These are phyloP conservation scores for Allolobophora icterica DNA, from an alignment of 2,888 invertebrate genomes.

Conservation along the genomic window DNA sequence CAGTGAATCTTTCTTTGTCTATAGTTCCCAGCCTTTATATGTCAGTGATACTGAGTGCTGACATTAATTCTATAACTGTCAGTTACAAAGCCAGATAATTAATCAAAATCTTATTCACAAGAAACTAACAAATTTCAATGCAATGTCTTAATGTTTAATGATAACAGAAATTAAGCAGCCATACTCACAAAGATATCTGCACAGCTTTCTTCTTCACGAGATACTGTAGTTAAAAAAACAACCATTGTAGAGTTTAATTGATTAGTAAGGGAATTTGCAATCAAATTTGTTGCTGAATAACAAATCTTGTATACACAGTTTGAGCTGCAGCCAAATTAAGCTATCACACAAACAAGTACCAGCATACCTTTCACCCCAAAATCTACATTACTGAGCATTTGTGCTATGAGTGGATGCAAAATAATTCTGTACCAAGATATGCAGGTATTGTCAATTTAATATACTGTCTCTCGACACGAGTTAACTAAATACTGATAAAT, in stretches of 20 bases:
- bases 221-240: background rate
- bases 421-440: background rate
- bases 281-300: background rate
- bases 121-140: background rate
- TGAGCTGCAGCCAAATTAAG: background rate
- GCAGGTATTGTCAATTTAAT: background rate
- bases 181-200: background rate
- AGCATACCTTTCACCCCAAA: background rate
- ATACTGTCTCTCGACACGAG: background rate
- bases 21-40: no score
- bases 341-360: background rate
- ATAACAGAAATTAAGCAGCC: background rate
- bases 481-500: background rate
- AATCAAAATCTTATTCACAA: no score
- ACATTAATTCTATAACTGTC: no score
- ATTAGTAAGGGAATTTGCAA: background rate
- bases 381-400: background rate
- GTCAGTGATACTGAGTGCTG: no score
- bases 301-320: background rate
- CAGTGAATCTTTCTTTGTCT: no score
- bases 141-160: background rate
- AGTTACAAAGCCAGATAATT: no score
- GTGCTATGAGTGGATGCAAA: background rate
- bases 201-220: background rate
- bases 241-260: background rate